Evolutionary conservation across 2,113 vertebrate species (phyloP), one percentile per base, ranked within the genome.

Genomic region (Rhizomys pruinosus): DNA sequence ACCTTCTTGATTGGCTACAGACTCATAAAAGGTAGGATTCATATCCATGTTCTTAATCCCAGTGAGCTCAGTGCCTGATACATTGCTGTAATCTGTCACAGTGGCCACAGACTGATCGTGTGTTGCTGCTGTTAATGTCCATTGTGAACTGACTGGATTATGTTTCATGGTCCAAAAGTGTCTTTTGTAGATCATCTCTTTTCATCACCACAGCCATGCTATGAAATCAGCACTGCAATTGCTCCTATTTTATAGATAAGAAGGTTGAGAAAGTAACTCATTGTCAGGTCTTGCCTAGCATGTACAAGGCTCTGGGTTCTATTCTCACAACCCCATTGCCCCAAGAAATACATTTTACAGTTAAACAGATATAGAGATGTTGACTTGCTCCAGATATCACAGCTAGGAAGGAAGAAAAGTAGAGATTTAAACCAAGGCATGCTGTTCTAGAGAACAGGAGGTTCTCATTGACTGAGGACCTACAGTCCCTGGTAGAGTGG

Each of bases 121-220:
- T 16, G 63, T 7, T 52, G n/a, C 1, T 39, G 37, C 61, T 81
- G 16, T 44, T 25, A 29, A 20, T 37, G 10, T 84, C 39, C 69
- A 63, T 37, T 42, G 25, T 52, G n/a, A 68, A 42, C 74, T 27
- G 20, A 29, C 57, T 88, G 15, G 63, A 44, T 66, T 44, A 29
- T 57, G 20, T 80, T 37, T 13, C n/a, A 25, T 73, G 32, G 17
- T 74, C 86, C 57, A 44, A 77, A 87, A 91, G 47, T 27, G 20
- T 32, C 76, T 92, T 87, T 84, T 7, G n/a, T 52, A 66, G 91
- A 77, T 85, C 77, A 63, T 25, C 25, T 91, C 13, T 55, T 92
- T 79, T 86, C 74, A 84, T 20, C 57, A 59, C 73, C 17, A 78
- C 3, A 15, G 57, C 16, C 61, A 80, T 32, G 37, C n/a, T 81